Evolutionary conservation across 2,113 vertebrate genomes (phyloP), one percentile per base, ranked within the genome.

Genomic region (Gavialis gangeticus): DNA sequence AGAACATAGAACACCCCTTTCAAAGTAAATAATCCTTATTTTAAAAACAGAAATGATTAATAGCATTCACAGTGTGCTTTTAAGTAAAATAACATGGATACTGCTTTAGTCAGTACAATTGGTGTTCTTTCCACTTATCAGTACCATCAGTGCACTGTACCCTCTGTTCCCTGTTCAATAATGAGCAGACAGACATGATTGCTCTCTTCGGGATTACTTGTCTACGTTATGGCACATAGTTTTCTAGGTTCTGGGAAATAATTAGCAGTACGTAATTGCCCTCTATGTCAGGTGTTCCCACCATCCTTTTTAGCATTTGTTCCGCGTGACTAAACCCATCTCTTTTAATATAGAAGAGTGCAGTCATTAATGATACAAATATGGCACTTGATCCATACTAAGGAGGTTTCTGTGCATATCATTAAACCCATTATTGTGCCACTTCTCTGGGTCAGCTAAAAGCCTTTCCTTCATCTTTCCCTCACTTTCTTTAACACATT

Each of bases 21-120:
- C 82, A 96, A 95, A 96, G 92, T 90, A 98, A 97, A 96, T 95
- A 93, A 81, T 75, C 84, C 91, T 98, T 94, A 82, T 90, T 97
- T 95, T 94, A 90, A 95, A 95, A 97, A 46, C 96, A 97, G 56
- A 71, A 83, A 90, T 76, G 93, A 96, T 97, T 97, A 96, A 91
- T 92, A 91, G 75, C 79, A 60, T 60, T 95, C 80, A 71, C 56
- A 89, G 82, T 10, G 15, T 89, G 37, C 91, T 97, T 84, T 96
- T 97, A 95, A 96, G 46, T 97, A 94, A 96, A 96, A 97, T 96
- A 88, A 37, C 62, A 62, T 84, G 84, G 84, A 92, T 95, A 62
- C 62, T 55, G 21, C 88, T 87, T 94, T 67, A 89, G 46, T 75
- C 84, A 89, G 87, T 91, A 86, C 81, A 89, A 27, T 34, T 91